These are phyloP conservation scores for Orgyia antiqua DNA, from an alignment of 2,888 invertebrate species.

Conservation along the genomic window DNA sequence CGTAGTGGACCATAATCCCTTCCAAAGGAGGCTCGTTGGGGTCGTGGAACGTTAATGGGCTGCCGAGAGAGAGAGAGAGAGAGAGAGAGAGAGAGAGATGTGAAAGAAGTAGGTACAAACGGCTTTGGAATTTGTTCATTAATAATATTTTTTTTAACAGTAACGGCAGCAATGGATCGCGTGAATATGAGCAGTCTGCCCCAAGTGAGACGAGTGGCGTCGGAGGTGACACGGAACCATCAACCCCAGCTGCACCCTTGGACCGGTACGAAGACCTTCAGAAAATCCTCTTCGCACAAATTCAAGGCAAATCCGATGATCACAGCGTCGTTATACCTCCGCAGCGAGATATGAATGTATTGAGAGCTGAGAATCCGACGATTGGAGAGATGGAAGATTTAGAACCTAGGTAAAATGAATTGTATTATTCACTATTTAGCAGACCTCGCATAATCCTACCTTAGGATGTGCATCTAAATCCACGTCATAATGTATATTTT, in stretches of 20 bases:
- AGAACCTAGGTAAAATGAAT: conserved; percentile 68
- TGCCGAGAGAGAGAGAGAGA: too few species aligned
- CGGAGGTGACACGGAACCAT: conserved; percentile 41
- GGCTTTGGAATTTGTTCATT: too few species aligned
- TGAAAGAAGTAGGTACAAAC: too few species aligned
- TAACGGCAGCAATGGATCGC: conserved; percentile 62
- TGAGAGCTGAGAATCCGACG: conserved; percentile 81
- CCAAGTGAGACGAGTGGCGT: conserved; percentile 62
- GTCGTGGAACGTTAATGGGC: too few species aligned
- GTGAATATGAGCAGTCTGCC: conserved; percentile 67
- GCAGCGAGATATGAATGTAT: conserved; percentile 71
- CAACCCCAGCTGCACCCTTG: conserved; percentile 62
- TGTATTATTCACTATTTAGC: not conserved
- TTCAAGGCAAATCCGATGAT: conserved; percentile 72
- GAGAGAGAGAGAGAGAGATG: too few species aligned
- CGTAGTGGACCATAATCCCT: too few species aligned
- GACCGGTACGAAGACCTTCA: conserved; percentile 82
- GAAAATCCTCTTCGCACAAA: conserved; percentile 69
- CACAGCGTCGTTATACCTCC: conserved; percentile 70
- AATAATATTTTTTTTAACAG: conserved; percentile 29
- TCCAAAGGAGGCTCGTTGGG: too few species aligned
- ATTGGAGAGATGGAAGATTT: conserved; percentile 83
- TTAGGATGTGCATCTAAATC: too few species aligned
- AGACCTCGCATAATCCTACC: too few species aligned
- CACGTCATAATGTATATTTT: too few species aligned